Evolutionary conservation across 2,888 invertebrate species (phyloP), one percentile per base, ranked within the genome.

Genomic region (Drosophila colorata): DNA sequence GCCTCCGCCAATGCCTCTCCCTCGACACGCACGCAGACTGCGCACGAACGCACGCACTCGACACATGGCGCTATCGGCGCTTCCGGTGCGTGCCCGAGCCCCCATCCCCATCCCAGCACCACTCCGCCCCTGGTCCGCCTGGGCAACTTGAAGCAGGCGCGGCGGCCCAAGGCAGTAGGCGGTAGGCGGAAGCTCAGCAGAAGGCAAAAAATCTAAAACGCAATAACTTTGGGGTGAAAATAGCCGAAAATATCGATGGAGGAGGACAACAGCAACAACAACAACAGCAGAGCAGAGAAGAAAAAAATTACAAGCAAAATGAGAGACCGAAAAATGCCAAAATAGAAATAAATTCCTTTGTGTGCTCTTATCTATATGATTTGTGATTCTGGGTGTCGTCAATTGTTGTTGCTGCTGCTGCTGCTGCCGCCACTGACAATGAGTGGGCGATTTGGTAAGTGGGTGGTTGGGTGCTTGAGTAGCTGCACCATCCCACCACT

Each of bases 361-460:
- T 91, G 88, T 89, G 85, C 88, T 91, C 90, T 91, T 91, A 91
- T 92, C 91, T 91, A 89, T 90, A 91, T 92, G 92, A 91, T 91
- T 92, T 91, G 91, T 91, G 91, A 88, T 89, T 88, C 84, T 88
- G 88, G 90, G 91, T 90, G 89, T 89, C 84, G 86, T 81, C 87
- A 80, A 77, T 83, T 86, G 79, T 80, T 78, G 88, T 74, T 74
- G 71, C 33, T 69, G 51, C 47, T 28, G 28, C 28, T 9, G 28
- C 8, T 7, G 28, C 53, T 69, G 28, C 57, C 43, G 56, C 56
- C 63, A 81, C 73, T 80, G 81, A 88, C 87, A 88, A 87, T 88
- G 85, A 88, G 87, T 84, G 81, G 84, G 84, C 9, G 71, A 35
- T 46, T 43, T 53, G 51, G 20, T 35, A 56, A 31, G 5, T 31